Evolutionary conservation across 2,888 invertebrate species (phyloP).

Genomic region (Digitonthophagus gazella): DNA sequence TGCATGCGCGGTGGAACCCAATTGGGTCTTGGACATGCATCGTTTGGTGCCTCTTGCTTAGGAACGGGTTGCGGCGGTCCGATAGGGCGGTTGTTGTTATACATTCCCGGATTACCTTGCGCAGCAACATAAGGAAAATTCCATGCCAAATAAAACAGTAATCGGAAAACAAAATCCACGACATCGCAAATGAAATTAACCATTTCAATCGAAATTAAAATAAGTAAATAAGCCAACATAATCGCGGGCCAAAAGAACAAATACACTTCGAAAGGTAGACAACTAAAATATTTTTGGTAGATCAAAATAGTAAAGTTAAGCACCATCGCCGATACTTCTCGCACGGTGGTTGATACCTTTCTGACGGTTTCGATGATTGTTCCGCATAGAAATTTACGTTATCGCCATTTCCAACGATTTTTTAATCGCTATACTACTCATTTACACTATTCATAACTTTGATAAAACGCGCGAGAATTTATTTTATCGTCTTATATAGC

Average conservation of each 20-base stretch:
- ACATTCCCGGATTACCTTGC: conserved; percentile 49
- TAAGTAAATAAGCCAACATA: conserved; percentile 6
- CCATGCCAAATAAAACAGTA: conserved; percentile 42
- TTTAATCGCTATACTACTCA: background rate
- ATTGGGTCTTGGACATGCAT: conserved; percentile 60
- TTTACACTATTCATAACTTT: background rate
- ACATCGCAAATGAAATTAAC: conserved; percentile 19
- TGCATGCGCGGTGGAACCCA: conserved; percentile 67
- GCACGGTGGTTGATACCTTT: no score
- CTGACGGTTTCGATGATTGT: no score
- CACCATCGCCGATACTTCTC: no score
- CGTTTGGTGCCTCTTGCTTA: conserved; percentile 59
- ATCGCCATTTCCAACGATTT: background rate
- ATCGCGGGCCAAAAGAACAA: conserved; percentile 6
- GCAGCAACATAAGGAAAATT: conserved; percentile 40
- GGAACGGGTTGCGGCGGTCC: conserved; percentile 55
- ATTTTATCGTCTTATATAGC: background rate
- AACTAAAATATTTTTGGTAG: no score
- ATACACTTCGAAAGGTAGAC: conserved; percentile 4
- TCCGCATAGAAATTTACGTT: no score
- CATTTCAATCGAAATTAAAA: conserved; percentile 14
- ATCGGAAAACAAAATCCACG: conserved; percentile 46
- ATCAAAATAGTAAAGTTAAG: background rate
- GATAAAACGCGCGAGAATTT: conserved; percentile 10
- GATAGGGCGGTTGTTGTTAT: conserved; percentile 48